phyloP scores from a whole-genome alignment of 1,140 invertebrate species.

The Caenorhabditis inopinata region DNA sequence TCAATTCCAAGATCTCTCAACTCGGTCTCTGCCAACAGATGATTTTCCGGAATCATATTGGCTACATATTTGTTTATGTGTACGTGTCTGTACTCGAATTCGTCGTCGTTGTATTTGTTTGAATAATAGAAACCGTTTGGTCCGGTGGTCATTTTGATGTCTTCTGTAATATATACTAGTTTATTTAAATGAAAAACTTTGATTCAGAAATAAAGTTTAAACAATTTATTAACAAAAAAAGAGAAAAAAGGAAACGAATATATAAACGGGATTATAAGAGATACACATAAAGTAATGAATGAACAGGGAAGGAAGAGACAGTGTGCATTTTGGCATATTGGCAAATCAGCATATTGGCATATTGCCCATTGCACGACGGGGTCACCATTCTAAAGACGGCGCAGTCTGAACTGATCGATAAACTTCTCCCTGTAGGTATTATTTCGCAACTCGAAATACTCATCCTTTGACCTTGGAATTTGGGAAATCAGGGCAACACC shows the following conservation, averaged over 20 bases:
- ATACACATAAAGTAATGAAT: background rate
- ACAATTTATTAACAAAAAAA: background rate
- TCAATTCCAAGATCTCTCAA: constrained; percentile 87
- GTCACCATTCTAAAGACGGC: no score
- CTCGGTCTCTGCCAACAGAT: constrained; percentile 89
- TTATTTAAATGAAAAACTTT: background rate
- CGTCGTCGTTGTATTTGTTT: constrained; percentile 82
- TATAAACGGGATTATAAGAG: background rate
- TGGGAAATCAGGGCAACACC: background rate
- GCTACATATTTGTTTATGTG: constrained; percentile 83
- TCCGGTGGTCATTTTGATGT: constrained; percentile 57
- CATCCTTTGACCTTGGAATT: constrained; percentile 3
- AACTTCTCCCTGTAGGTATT: background rate
- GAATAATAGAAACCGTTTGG: constrained; percentile 84
- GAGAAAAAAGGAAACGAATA: background rate
- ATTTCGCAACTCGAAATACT: background rate
- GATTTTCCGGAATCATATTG: constrained; percentile 81
- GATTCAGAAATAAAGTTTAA: background rate
- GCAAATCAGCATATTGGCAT: no score
- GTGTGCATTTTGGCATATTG: no score
- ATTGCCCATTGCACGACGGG: no score
- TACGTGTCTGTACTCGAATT: constrained; percentile 85
- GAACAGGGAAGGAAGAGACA: no score
- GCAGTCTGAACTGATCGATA: background rate
- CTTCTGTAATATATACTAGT: background rate